Evolutionary conservation across 2,113 vertebrate species (phyloP).

Genomic region (Notothenia rossii): DNA sequence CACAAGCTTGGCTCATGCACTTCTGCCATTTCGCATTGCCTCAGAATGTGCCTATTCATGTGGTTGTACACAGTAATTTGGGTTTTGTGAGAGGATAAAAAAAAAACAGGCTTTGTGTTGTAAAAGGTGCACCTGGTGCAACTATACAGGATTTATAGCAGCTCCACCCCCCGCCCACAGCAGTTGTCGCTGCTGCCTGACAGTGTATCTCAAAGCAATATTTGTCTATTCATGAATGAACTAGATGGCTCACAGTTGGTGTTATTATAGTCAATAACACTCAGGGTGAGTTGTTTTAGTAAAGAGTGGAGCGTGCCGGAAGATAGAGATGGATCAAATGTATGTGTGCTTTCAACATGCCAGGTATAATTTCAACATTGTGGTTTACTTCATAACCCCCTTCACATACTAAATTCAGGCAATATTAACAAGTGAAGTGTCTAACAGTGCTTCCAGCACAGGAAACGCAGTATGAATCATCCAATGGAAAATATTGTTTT

Average conservation of each 20-base stretch:
- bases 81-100: neutral
- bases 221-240: neutral
- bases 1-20: neutral
- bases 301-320: neutral
- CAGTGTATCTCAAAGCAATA: neutral
- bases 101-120: neutral
- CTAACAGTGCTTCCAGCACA: neutral
- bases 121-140: conserved; percentile 1
- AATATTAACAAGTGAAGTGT: neutral
- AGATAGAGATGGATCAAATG: neutral
- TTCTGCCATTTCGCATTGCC: neutral
- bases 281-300: neutral
- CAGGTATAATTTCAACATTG: neutral
- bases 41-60: neutral
- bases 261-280: neutral
- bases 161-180: neutral
- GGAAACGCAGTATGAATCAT: neutral
- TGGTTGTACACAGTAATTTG: neutral
- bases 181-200: neutral
- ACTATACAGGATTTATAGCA: neutral
- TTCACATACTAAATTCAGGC: neutral
- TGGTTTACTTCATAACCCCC: neutral
- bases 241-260: conserved; percentile 1
- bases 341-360: neutral
- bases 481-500: neutral